Conservation (phyloP, 2,888 invertebrate species). For the Iselma pallidipennis region DNA sequence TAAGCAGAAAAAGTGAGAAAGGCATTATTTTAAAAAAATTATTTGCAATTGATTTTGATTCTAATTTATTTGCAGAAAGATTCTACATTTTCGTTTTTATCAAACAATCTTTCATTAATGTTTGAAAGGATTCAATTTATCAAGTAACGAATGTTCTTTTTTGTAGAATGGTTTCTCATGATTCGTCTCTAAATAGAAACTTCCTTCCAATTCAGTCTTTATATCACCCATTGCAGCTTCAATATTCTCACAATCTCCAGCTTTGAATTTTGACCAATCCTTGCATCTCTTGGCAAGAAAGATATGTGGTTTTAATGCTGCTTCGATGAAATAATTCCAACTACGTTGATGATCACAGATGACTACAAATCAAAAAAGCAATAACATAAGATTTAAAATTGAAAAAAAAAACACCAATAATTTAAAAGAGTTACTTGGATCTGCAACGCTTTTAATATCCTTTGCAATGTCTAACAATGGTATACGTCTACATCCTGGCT, state of each 20-base stretch:
- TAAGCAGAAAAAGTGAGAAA: too few species aligned
- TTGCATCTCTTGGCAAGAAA: slow-evolving; percentile 37
- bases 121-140: too few species aligned
- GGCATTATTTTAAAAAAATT: too few species aligned
- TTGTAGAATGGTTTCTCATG: slow-evolving; percentile 38
- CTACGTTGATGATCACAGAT: slow-evolving; percentile 41
- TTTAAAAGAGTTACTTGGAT: not conserved
- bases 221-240: slow-evolving; percentile 40
- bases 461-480: too few species aligned
- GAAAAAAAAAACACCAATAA: not conserved
- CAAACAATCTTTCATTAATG: too few species aligned
- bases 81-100: too few species aligned
- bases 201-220: slow-evolving; percentile 32
- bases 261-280: slow-evolving; percentile 31
- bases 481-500: slow-evolving; percentile 30
- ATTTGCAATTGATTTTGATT: too few species aligned
- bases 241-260: slow-evolving; percentile 30
- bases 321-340: slow-evolving; percentile 40
- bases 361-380: too few species aligned
- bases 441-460: too few species aligned
- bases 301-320: slow-evolving; percentile 36
- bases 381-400: not conserved
- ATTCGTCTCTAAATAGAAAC: slow-evolving; percentile 42
- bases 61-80: too few species aligned
- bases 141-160: too few species aligned